Evolutionary conservation across 2,113 vertebrate species (phyloP).

Genomic region (Danionella cerebrum): DNA sequence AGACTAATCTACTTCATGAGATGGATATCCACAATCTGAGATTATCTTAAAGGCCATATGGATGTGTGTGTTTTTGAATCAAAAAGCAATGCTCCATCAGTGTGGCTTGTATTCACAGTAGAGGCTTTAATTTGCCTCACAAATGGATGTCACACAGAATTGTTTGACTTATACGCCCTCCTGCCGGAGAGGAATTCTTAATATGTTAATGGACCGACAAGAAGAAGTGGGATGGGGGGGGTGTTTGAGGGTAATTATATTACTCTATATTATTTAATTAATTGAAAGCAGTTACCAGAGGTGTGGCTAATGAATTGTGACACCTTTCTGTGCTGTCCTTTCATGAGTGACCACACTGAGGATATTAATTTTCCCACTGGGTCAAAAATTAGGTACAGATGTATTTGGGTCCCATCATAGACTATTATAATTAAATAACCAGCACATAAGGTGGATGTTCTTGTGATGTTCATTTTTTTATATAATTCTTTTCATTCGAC

Average conservation of each 20-base stretch:
- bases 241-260: constrained; percentile 61
- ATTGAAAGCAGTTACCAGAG: constrained; percentile 62
- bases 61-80: not conserved
- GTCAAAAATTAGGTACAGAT: constrained; percentile 49
- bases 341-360: constrained; percentile 52
- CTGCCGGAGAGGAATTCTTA: constrained; percentile 44
- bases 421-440: constrained; percentile 23
- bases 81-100: constrained; percentile 7
- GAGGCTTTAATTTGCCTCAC: constrained; percentile 32
- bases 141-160: constrained; percentile 50
- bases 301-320: constrained; percentile 61
- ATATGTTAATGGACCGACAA: constrained; percentile 30
- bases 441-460: constrained; percentile 6
- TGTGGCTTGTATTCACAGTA: no score
- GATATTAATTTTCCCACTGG: constrained; percentile 62
- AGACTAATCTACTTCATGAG: not conserved
- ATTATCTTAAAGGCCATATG: not conserved
- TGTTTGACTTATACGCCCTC: constrained; percentile 35
- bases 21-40: not conserved
- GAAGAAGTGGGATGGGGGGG: constrained; percentile 10
- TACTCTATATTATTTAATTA: constrained; percentile 67
- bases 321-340: constrained; percentile 49
- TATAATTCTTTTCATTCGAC: no score
- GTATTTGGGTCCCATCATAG: constrained; percentile 30
- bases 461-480: constrained; percentile 4